Evolutionary conservation across 2,113 vertebrate species (phyloP), one percentile per base, ranked within the genome.

Genomic region (Channa maculata): DNA sequence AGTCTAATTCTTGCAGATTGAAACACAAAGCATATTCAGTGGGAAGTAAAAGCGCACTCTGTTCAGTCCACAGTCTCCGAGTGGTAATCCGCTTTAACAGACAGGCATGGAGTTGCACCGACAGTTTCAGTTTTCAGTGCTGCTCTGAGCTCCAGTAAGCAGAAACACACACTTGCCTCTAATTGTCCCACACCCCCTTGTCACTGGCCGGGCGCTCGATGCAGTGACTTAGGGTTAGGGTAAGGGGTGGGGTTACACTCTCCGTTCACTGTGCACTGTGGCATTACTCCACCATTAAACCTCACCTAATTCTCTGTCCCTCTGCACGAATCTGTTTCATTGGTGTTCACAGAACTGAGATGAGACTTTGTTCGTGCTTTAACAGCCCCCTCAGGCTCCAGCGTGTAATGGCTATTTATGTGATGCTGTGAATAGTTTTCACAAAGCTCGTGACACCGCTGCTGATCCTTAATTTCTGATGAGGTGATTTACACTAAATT

Each of bases 141-240:
- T 74, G 68, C 83, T 85, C 80, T 52, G 73, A 58, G 81, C 85
- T 86, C 83, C 77, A 62, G 61, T 77, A 77, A 41, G 78, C 76
- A 84, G 53, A 83, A 71, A 88, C 74, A 77, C 80, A 84, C 87
- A 88, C 87, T 88, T 86, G 86, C 63, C 83, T 89, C 82, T 93
- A 94, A 94, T 93, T 92, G 90, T 83, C 76, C 80, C 76, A 76
- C 85, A 80, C 84, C 77, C 92, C 90, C 89, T 92, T 92, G 90
- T 87, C 86, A 88, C 77, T 65, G 68, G 85, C 89, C 88, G 80
- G 57, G 69, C 82, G 87, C 89, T 91, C 79, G 24, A 24, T 24
- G 24, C 24, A 24, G 24, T 24, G 24, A 24, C 24, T 24, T 24
- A 24, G 24, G 24, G 24, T 24, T 24, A 24, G 24, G 24, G 24